Evolutionary conservation across 1,140 invertebrate genomes (phyloP).

Genomic region (Panagrolaimus sp.): DNA sequence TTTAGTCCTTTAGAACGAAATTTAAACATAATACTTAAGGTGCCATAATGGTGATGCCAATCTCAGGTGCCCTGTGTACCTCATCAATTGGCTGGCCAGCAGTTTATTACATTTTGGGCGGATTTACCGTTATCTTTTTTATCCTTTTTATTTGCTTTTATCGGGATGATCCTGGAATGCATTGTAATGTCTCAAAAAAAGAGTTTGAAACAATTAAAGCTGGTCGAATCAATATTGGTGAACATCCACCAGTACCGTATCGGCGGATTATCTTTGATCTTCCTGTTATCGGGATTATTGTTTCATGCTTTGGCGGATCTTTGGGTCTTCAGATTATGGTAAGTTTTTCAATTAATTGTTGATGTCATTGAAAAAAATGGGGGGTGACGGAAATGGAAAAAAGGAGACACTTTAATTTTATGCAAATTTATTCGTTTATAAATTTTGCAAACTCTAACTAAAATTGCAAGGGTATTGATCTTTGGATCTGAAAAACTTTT

Average conservation of each 20-base stretch:
- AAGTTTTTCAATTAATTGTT: no score
- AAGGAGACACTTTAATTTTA: no score
- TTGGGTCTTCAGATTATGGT: background rate
- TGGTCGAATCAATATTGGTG: background rate
- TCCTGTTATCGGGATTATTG: constrained; percentile 2
- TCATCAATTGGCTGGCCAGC: constrained; percentile 38
- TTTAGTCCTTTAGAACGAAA: no score
- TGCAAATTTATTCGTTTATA: no score
- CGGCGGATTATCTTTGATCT: background rate
- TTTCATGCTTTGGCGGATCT: background rate
- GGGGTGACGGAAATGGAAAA: no score
- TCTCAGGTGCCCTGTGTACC: constrained; percentile 47
- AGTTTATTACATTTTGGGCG: constrained; percentile 50
- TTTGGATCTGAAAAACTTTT: no score
- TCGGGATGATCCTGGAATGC: background rate
- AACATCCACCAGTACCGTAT: background rate
- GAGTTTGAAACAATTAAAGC: background rate
- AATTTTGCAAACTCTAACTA: no score
- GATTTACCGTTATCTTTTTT: constrained; percentile 46
- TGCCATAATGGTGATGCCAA: constrained; percentile 54
- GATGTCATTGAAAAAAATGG: no score
- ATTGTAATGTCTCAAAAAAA: constrained; percentile 11
- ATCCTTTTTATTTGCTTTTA: constrained; percentile 33
- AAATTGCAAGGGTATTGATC: no score
- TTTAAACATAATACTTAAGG: background rate